phyloP scores from a whole-genome alignment of 2,888 invertebrate species.

The Bhutanitis thaidina region DNA sequence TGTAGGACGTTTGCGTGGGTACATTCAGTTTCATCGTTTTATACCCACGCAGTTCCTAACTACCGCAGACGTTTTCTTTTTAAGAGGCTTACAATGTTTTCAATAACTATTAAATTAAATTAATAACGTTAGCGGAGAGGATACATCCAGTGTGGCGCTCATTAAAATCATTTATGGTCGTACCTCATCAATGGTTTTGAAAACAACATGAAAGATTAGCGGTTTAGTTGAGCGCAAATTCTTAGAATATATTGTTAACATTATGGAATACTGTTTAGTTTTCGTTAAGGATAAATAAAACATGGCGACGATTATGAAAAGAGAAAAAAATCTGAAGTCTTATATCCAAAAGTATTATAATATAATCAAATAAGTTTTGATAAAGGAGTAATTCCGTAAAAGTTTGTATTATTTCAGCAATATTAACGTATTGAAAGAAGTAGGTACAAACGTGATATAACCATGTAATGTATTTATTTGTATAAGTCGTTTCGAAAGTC shows the following conservation, averaged over 20 bases:
- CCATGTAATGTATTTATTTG: slow-evolving; percentile 64
- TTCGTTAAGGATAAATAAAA: slow-evolving; percentile 3
- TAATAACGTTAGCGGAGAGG: not conserved
- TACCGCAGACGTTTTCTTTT: slow-evolving; percentile 53
- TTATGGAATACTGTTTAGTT: slow-evolving; percentile 5
- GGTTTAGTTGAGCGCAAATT: slow-evolving; percentile 1
- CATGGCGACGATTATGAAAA: slow-evolving; percentile 13
- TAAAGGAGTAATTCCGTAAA: slow-evolving; percentile 48
- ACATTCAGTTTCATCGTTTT: slow-evolving; percentile 44
- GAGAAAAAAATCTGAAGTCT: slow-evolving; percentile 15
- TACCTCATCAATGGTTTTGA: not conserved
- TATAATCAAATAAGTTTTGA: slow-evolving; percentile 42
- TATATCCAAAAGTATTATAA: slow-evolving; percentile 37
- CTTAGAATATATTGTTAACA: slow-evolving; percentile 12
- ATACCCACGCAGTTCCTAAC: slow-evolving; percentile 63
- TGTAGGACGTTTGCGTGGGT: slow-evolving; percentile 58
- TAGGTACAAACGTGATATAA: slow-evolving; percentile 62
- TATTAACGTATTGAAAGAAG: slow-evolving; percentile 61
- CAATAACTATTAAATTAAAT: slow-evolving; percentile 25
- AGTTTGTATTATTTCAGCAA: slow-evolving; percentile 57
- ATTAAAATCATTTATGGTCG: not conserved
- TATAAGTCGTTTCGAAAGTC: slow-evolving; percentile 73
- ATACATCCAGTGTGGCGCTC: not conserved
- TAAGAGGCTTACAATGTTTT: slow-evolving; percentile 63
- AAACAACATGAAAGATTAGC: slow-evolving; percentile 7